Conservation (phyloP, 2,113 vertebrate species). For the Siphamia tubifer region DNA sequence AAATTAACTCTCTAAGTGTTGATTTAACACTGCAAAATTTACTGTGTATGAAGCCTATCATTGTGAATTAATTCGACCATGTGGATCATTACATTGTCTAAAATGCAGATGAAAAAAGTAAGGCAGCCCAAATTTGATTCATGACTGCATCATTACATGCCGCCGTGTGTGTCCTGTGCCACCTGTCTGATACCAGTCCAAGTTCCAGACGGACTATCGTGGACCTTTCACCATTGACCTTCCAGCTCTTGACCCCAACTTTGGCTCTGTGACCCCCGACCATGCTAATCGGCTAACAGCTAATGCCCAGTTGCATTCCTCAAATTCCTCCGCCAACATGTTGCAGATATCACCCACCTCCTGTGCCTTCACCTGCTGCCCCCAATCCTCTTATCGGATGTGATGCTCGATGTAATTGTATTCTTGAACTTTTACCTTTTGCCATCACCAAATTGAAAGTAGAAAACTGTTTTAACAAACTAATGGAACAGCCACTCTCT, state of each 20-base stretch:
- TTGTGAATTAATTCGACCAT: not conserved
- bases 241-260: constrained; percentile 60
- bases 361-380: constrained; percentile 38
- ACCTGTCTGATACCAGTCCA: not conserved
- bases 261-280: constrained; percentile 33
- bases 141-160: not conserved
- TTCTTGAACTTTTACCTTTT: not conserved
- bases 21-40: no score
- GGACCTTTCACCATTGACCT: constrained; percentile 61
- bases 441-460: not conserved
- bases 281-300: constrained; percentile 69
- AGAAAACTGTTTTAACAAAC: not conserved
- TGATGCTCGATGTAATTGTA: not conserved
- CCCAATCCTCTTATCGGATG: not conserved
- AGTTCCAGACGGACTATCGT: constrained; percentile 58
- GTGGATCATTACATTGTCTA: not conserved
- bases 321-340: constrained; percentile 44
- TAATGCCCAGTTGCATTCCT: constrained; percentile 64
- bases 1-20: no score
- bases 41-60: no score
- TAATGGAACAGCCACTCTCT: not conserved
- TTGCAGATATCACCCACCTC: constrained; percentile 21
- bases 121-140: not conserved
- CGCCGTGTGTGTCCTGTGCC: not conserved
- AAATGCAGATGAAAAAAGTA: not conserved